phyloP scores from a whole-genome alignment of 2,888 invertebrate genomes.

The Oeneis ivallda region DNA sequence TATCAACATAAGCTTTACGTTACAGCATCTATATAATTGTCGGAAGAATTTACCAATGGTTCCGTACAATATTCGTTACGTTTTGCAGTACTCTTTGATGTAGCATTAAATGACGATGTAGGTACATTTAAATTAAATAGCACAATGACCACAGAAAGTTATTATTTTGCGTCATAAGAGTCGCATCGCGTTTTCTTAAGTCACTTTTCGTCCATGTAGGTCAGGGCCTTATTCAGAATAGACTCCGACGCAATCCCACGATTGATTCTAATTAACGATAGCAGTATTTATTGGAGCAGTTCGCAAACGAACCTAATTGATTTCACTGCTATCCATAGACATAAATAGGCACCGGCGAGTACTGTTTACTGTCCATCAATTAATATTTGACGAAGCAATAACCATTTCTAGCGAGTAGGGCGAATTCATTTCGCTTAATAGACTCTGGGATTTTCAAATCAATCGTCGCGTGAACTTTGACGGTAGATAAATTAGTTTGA shows the following conservation, averaged over 20 bases:
- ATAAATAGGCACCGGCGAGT: constrained; percentile 47
- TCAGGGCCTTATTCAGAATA: constrained; percentile 67
- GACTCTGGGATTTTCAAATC: constrained; percentile 23
- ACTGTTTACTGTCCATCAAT: constrained; percentile 54
- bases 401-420: constrained; percentile 25
- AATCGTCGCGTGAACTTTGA: constrained; percentile 24
- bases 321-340: constrained; percentile 60
- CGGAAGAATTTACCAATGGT: too few relatives aligned
- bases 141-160: too few relatives aligned
- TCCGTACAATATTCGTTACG: too few relatives aligned
- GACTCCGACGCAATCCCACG: constrained; percentile 71
- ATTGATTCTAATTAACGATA: constrained; percentile 82
- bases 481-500: constrained; percentile 19
- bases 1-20: too few relatives aligned
- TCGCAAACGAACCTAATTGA: constrained; percentile 79
- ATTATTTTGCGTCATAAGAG: too few relatives aligned
- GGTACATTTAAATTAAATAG: too few relatives aligned
- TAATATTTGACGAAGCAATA: constrained; percentile 46
- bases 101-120: too few relatives aligned
- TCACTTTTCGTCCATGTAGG: constrained; percentile 28
- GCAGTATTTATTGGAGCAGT: constrained; percentile 77
- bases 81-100: too few relatives aligned
- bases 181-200: background rate
- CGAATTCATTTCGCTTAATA: constrained; percentile 25
- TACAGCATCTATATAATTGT: too few relatives aligned